A percentile compares a stretch with the other conserved stretches of the same genome.
These are phyloP conservation scores for Phymorhynchus buccinoides DNA, from an alignment of 1,140 invertebrate genomes.

Conservation along the genomic window DNA sequence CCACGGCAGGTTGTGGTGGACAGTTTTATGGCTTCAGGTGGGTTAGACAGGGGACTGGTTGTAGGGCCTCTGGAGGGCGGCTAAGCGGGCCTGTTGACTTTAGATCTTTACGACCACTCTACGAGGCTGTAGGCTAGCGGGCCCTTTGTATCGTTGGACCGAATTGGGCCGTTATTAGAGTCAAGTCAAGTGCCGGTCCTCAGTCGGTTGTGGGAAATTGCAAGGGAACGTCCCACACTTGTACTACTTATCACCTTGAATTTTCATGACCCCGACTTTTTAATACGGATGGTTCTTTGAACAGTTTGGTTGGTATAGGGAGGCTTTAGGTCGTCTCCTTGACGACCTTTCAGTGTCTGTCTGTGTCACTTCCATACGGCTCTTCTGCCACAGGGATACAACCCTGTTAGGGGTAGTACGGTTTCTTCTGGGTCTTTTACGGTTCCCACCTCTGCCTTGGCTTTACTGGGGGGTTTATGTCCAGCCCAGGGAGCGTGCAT, in stretches of 20 bases:
- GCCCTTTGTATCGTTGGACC: not conserved
- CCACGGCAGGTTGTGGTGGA: not conserved
- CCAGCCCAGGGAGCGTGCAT: too few relatives aligned
- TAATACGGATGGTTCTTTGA: too few relatives aligned
- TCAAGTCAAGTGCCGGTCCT: not conserved
- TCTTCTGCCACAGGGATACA: too few relatives aligned
- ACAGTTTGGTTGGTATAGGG: not conserved
- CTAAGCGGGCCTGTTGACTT: slow-evolving; percentile 17
- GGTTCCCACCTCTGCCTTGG: too few relatives aligned
- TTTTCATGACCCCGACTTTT: too few relatives aligned
- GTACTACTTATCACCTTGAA: too few relatives aligned
- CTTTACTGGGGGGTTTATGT: too few relatives aligned
- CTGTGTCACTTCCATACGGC: too few relatives aligned
- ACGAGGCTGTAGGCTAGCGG: not conserved
- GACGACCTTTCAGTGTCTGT: not conserved
- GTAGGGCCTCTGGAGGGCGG: not conserved
- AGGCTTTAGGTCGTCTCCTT: not conserved
- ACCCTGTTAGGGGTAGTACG: too few relatives aligned
- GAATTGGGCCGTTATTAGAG: not conserved
- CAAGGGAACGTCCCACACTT: not conserved
- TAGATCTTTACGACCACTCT: slow-evolving; percentile 17
- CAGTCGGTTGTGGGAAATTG: not conserved
- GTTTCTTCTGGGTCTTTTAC: too few relatives aligned
- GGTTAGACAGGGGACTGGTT: not conserved
- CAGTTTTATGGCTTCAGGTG: slow-evolving; percentile 12